phyloP scores from a whole-genome alignment of 2,888 invertebrate species.

The Amblyjoppa fuscipennis region DNA sequence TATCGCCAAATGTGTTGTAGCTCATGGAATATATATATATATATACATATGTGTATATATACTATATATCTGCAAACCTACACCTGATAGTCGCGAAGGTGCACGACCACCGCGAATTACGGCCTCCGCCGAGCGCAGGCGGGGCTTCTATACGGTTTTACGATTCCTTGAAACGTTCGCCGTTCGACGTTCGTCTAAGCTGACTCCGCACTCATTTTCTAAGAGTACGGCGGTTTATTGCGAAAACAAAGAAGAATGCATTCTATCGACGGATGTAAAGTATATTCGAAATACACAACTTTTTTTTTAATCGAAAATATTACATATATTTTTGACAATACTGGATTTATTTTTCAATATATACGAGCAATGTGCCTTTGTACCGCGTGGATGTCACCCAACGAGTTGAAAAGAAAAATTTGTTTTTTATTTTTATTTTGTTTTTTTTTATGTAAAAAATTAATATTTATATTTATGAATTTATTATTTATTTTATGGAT shows the following conservation, averaged over 20 bases:
- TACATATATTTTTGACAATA: neutral
- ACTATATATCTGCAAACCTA: neutral
- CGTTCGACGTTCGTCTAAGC: constrained; percentile 38
- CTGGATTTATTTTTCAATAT: too few species aligned
- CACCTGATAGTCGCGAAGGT: constrained; percentile 37
- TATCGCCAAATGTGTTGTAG: constrained; percentile 10
- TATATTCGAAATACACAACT: neutral
- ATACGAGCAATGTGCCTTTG: too few species aligned
- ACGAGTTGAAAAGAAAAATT: too few species aligned
- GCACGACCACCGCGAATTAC: constrained; percentile 55
- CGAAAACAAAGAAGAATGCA: neutral
- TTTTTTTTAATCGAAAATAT: neutral
- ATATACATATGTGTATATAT: constrained; percentile 3
- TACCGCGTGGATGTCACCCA: too few species aligned
- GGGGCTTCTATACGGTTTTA: constrained; percentile 61
- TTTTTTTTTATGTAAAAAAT: too few species aligned
- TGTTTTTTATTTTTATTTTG: too few species aligned
- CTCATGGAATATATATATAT: neutral
- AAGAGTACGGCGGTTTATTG: constrained; percentile 5
- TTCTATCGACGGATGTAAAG: neutral
- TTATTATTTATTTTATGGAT: too few species aligned
- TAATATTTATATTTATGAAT: too few species aligned
- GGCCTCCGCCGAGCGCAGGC: constrained; percentile 51
- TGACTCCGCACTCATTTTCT: constrained; percentile 54
- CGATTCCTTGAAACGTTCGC: constrained; percentile 57